Conservation (phyloP, 1,140 invertebrate genomes). For the Melipona quadrifasciata region DNA sequence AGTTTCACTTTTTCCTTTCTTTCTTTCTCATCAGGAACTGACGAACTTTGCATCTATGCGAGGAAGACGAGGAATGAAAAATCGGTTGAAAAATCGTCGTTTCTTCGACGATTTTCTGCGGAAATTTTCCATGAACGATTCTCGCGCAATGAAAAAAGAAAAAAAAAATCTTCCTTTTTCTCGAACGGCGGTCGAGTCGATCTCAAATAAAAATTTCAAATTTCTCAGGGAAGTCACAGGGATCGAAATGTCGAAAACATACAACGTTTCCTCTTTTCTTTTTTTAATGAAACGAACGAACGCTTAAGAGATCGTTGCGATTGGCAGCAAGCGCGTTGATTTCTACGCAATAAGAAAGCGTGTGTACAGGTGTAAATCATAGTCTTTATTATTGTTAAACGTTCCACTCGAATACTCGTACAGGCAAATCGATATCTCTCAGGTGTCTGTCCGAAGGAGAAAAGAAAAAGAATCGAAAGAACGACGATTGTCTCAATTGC, state of each 20-base stretch:
- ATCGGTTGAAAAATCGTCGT: background rate
- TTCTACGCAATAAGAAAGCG: background rate
- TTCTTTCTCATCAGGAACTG: background rate
- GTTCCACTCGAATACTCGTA: constrained; percentile 31
- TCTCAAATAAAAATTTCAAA: too few relatives aligned
- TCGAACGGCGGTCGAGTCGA: too few relatives aligned
- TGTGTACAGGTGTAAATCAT: constrained; percentile 25
- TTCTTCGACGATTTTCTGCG: background rate
- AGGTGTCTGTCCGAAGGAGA: background rate
- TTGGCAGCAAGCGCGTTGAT: background rate
- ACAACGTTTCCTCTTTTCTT: background rate
- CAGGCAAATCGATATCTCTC: constrained; percentile 3
- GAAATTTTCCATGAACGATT: background rate
- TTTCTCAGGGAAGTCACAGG: too few relatives aligned
- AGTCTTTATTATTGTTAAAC: constrained; percentile 38
- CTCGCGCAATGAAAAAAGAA: background rate
- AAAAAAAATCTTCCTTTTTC: background rate
- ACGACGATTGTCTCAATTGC: constrained; percentile 6
- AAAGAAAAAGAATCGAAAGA: background rate
- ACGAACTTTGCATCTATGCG: background rate
- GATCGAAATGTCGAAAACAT: background rate
- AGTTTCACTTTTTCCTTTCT: background rate
- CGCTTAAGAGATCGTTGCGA: background rate
- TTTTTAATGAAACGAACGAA: background rate
- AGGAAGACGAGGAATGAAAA: background rate